Percentiles rank a stretch among this genome's conserved stretches.
Conservation (phyloP, 2,888 invertebrate species). For the Drosophila picticornis region DNA sequence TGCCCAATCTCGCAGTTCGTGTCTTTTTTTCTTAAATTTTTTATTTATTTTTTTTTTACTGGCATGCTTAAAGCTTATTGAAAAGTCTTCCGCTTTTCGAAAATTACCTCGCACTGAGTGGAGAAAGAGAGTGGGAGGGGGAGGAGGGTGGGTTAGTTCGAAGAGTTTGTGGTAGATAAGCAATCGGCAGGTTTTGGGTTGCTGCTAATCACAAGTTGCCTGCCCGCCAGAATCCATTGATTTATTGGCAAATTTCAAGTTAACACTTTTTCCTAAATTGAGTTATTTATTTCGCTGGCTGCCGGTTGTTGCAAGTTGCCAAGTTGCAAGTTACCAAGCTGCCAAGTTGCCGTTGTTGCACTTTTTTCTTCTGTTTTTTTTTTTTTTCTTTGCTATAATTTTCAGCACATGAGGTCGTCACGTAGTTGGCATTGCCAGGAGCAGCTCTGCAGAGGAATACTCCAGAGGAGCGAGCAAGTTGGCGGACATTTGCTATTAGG, state of each 20-base stretch:
- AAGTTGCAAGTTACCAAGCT: conserved; percentile 8
- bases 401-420: conserved; percentile 56
- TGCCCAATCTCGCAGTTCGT: conserved; percentile 60
- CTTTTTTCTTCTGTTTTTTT: neutral
- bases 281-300: conserved; percentile 72
- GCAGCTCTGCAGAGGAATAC: conserved; percentile 19
- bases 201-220: conserved; percentile 71
- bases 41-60: conserved; percentile 21
- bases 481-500: conserved; percentile 25
- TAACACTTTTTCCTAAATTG: conserved; percentile 81
- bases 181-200: conserved; percentile 55
- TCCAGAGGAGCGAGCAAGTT: conserved; percentile 19
- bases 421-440: conserved; percentile 44
- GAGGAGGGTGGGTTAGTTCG: neutral
- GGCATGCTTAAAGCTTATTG: conserved; percentile 54
- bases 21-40: conserved; percentile 13
- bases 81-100: conserved; percentile 68
- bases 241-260: conserved; percentile 79
- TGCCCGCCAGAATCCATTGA: conserved; percentile 61
- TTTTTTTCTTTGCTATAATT: conserved; percentile 46
- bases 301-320: conserved; percentile 29
- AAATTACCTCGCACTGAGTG: conserved; percentile 33
- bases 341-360: conserved; percentile 39
- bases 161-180: conserved; percentile 55
- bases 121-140: neutral